Evolutionary conservation across 2,888 invertebrate species (phyloP), one percentile per base, ranked within the genome.

Genomic region (Dioctria rufipes): DNA sequence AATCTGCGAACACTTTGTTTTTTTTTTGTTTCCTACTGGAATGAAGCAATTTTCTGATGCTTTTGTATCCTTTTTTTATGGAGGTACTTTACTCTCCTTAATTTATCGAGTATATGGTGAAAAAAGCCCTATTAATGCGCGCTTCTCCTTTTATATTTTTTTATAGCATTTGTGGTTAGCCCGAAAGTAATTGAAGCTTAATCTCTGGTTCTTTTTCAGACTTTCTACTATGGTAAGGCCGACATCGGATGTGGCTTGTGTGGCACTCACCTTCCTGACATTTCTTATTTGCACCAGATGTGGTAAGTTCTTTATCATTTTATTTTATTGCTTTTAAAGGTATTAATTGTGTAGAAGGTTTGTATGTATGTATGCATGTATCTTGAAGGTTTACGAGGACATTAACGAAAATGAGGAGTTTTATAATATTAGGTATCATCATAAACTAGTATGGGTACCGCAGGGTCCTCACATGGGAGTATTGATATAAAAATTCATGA

Each of bases 51-150:
- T 77, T 77, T 77, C 77, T 77, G 77, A 49, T 77, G 43, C 51
- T 77, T 66, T 63, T 63, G 63, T 77, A 63, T 77, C 49, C 77
- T 63, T 75, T 77, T 73, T 77, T 77, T 77, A 63, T 77, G 63
- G 61, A 37, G 63, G 77, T 63, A 77, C 77, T 77, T 77, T 63
- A 37, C 61, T 63, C 39, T 77, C 46, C 77, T 63, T 63, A 63
- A 77, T 77, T 77, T 77, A 77, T 77, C 49, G 77, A 77, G 77
- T 77, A 63, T 77, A 63, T 77, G 77, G 77, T 77, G 77, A 46
- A 77, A 77, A 77, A 46, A 77, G 63, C 37, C 49, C 77, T 63
- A 63, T 77, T 63, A 77, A 77, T 63, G 73, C 60, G 60, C 25
- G 40, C 43, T 42, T 40, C 73, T 43, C 63, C 37, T 43, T 11